Evolutionary conservation across 2,797 vertebrate genomes (phyloP).

Genomic region (Danio jaintianensis): DNA sequence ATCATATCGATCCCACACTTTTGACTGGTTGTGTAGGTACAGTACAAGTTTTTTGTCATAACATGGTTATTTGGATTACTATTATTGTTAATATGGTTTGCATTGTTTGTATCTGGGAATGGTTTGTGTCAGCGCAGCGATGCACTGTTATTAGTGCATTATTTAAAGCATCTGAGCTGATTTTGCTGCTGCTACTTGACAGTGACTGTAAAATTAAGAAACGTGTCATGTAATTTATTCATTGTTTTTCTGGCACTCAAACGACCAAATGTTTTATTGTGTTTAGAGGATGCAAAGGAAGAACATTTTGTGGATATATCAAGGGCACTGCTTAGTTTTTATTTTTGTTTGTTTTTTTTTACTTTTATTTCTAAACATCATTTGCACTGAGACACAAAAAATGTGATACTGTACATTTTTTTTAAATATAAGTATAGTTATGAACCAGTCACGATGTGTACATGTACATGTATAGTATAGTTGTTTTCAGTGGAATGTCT

Average conservation of each 20-base stretch:
- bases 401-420: slow-evolving; percentile 84
- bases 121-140: slow-evolving; percentile 77
- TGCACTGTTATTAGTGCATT: slow-evolving; percentile 81
- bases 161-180: slow-evolving; percentile 72
- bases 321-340: slow-evolving; percentile 74
- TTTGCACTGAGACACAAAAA: slow-evolving; percentile 85
- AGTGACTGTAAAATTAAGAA: slow-evolving; percentile 83
- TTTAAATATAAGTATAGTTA: slow-evolving; percentile 73
- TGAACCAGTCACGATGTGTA: slow-evolving; percentile 70
- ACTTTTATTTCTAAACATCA: slow-evolving; percentile 74
- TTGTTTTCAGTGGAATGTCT: slow-evolving; percentile 82
- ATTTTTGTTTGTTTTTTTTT: slow-evolving; percentile 56
- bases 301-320: slow-evolving; percentile 51
- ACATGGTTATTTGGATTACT: slow-evolving; percentile 71
- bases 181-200: slow-evolving; percentile 85
- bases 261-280: slow-evolving; percentile 69
- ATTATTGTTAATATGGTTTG: slow-evolving; percentile 61
- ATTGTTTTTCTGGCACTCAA: slow-evolving; percentile 72
- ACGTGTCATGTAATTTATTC: slow-evolving; percentile 84
- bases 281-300: slow-evolving; percentile 42
- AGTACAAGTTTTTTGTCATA: slow-evolving; percentile 46
- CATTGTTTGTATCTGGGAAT: slow-evolving; percentile 74
- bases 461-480: slow-evolving; percentile 74
- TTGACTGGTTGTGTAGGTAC: background rate
- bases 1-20: no score